A percentile compares a stretch with the other conserved stretches of the same genome.
Evolutionary conservation across 2,113 vertebrate species (phyloP).

Genomic region (Pelodiscus sinensis): DNA sequence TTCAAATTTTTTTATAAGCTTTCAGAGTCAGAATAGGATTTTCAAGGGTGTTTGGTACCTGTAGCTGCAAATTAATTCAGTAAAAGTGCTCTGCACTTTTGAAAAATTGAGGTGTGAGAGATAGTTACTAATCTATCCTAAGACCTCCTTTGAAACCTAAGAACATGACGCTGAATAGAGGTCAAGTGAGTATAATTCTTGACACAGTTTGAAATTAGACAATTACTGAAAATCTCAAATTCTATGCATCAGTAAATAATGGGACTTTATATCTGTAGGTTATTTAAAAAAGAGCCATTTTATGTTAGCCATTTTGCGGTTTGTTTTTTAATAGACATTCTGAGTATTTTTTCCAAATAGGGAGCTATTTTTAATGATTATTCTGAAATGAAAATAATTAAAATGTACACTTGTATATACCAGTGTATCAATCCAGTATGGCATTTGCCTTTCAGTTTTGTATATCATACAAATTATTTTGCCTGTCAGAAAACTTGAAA

Average conservation of each 20-base stretch:
- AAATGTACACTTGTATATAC: neutral
- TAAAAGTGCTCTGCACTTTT: neutral
- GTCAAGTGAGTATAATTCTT: neutral
- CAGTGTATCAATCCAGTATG: neutral
- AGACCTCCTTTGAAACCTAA: neutral
- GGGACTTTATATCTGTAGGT: neutral
- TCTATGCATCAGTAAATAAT: constrained; percentile 11
- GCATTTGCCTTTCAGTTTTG: neutral
- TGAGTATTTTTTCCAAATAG: neutral
- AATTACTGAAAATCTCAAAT: constrained; percentile 26
- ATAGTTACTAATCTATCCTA: neutral
- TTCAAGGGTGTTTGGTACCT: neutral
- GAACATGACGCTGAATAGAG: neutral
- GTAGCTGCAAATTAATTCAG: rapidly evolving
- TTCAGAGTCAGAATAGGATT: rapidly evolving
- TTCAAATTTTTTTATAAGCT: rapidly evolving
- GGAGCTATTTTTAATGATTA: constrained; percentile 33
- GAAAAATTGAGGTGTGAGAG: neutral
- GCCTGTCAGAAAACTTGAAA: neutral
- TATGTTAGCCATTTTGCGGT: neutral
- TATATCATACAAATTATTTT: neutral
- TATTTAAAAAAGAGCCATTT: neutral
- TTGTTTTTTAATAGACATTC: neutral
- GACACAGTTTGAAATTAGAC: neutral
- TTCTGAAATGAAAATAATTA: constrained; percentile 21